A percentile compares a stretch with the other conserved stretches of the same genome.
Conservation (phyloP, 2,888 invertebrate genomes). For the Scrobipalpa costella region DNA sequence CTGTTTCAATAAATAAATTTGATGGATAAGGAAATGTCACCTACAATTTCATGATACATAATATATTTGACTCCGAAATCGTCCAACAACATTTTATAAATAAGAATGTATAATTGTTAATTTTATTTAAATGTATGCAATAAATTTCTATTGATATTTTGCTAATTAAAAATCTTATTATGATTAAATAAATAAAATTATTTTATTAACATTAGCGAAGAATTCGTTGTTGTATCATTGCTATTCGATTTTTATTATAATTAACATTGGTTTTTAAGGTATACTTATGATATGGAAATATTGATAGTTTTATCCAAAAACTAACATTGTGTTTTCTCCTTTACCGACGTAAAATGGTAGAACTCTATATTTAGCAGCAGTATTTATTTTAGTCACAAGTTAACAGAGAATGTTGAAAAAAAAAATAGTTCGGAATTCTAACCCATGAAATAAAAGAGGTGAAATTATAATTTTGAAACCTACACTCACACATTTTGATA, state of each 20-base stretch:
- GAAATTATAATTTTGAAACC: no score
- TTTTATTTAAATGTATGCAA: slow-evolving; percentile 73
- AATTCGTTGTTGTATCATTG: slow-evolving; percentile 65
- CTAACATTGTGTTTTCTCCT: slow-evolving; percentile 46
- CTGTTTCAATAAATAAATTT: neutral
- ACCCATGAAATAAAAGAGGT: no score
- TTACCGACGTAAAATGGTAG: slow-evolving; percentile 34
- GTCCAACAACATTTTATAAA: slow-evolving; percentile 62
- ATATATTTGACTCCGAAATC: slow-evolving; percentile 50
- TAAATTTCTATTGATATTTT: slow-evolving; percentile 76
- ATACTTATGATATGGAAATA: slow-evolving; percentile 46
- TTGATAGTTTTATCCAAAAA: slow-evolving; percentile 61
- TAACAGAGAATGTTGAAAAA: neutral
- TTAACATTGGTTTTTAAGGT: slow-evolving; percentile 60
- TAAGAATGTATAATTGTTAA: slow-evolving; percentile 65
- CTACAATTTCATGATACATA: slow-evolving; percentile 24
- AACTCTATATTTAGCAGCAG: slow-evolving; percentile 15
- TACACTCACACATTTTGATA: no score
- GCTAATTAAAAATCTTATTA: slow-evolving; percentile 59
- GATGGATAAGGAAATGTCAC: neutral
- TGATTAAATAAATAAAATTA: slow-evolving; percentile 49
- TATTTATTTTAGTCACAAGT: neutral
- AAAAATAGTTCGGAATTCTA: no score
- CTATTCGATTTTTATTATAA: slow-evolving; percentile 49
- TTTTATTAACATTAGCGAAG: slow-evolving; percentile 65